A percentile compares a stretch with the other conserved stretches of the same genome.
These are phyloP conservation scores for Apoda limacodes DNA, from an alignment of 2,888 invertebrate genomes.

Conservation along the genomic window DNA sequence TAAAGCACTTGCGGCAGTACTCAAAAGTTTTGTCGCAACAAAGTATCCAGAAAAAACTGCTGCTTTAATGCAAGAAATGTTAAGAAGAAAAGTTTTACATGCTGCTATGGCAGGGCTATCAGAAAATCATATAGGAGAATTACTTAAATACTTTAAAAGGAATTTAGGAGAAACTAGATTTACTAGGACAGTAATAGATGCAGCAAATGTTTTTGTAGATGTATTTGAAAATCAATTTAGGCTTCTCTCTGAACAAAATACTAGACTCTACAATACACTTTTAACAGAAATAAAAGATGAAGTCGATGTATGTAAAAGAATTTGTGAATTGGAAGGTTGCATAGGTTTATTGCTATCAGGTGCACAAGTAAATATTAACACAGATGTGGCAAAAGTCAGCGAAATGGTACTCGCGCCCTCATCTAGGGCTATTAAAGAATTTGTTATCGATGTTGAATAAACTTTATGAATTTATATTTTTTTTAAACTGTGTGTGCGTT, in stretches of 20 bases:
- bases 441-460: slow-evolving; percentile 69
- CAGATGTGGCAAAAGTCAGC: slow-evolving; percentile 36
- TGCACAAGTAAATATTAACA: slow-evolving; percentile 57
- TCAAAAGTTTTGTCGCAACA: slow-evolving; percentile 69
- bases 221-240: slow-evolving; percentile 76
- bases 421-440: slow-evolving; percentile 63
- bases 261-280: slow-evolving; percentile 72
- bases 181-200: slow-evolving; percentile 79
- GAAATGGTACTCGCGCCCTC: slow-evolving; percentile 38
- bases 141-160: slow-evolving; percentile 82
- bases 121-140: slow-evolving; percentile 71
- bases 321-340: slow-evolving; percentile 77
- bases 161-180: slow-evolving; percentile 81
- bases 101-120: slow-evolving; percentile 81
- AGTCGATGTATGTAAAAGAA: slow-evolving; percentile 72
- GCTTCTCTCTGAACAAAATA: slow-evolving; percentile 71
- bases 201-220: slow-evolving; percentile 80
- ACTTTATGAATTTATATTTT: too few species aligned
- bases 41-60: slow-evolving; percentile 83
- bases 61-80: slow-evolving; percentile 86
- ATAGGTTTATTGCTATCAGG: slow-evolving; percentile 75
- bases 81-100: slow-evolving; percentile 82
- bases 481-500: too few species aligned
- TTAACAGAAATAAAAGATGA: slow-evolving; percentile 74
- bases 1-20: slow-evolving; percentile 80